Percentiles rank a stretch among this genome's conserved stretches.
phyloP scores from a whole-genome alignment of 2,888 invertebrate genomes.

The Coremacera marginata region DNA sequence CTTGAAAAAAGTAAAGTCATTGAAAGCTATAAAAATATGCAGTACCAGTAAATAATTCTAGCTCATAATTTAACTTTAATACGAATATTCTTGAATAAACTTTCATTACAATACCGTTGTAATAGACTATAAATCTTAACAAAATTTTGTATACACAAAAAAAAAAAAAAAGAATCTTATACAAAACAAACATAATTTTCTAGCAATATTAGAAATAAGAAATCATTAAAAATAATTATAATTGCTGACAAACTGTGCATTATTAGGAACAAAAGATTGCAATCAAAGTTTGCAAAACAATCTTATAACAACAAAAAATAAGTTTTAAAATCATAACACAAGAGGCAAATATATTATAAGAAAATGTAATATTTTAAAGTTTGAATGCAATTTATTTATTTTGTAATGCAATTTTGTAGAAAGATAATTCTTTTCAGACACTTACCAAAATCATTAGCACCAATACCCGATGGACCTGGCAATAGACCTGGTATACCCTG shows the following conservation, averaged over 20 bases:
- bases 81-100: not conserved
- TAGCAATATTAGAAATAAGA: too few relatives aligned
- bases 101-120: not conserved
- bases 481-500: slow-evolving; percentile 84
- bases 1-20: too few relatives aligned
- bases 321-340: slow-evolving; percentile 10
- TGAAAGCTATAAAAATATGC: too few relatives aligned
- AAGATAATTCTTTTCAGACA: slow-evolving; percentile 51
- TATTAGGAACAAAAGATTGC: slow-evolving; percentile 8
- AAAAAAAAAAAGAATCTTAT: not conserved
- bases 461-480: slow-evolving; percentile 88
- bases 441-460: slow-evolving; percentile 86
- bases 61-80: too few relatives aligned
- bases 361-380: not conserved
- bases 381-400: slow-evolving; percentile 19
- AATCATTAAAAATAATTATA: too few relatives aligned
- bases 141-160: not conserved
- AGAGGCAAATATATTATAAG: slow-evolving; percentile 41
- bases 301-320: slow-evolving; percentile 9
- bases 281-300: slow-evolving; percentile 18
- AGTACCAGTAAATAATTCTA: too few relatives aligned
- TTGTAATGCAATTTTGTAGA: not conserved
- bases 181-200: not conserved
- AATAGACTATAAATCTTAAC: too few relatives aligned
- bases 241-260: too few relatives aligned